Conservation (phyloP, 2,797 vertebrate species). For the Ptychadena robeensis region DNA sequence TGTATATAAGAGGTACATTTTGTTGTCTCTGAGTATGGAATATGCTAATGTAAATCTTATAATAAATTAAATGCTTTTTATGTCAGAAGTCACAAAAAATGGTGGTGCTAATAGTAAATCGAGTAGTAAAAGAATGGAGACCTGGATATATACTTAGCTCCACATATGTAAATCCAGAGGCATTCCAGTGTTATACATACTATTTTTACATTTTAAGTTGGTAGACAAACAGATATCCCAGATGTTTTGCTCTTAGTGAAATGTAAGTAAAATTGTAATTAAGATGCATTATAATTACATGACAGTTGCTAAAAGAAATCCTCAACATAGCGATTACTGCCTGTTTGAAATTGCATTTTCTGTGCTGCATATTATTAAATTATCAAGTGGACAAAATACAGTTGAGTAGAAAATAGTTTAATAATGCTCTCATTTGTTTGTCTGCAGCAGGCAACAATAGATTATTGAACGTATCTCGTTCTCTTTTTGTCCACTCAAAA, state of each 20-base stretch:
- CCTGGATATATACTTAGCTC: not conserved
- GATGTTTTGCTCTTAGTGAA: conserved; percentile 23
- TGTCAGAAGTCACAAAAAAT: no score
- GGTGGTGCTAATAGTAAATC: no score
- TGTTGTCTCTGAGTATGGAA: no score
- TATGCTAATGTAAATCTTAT: no score
- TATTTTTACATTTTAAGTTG: conserved; percentile 12
- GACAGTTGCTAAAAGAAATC: conserved; percentile 13
- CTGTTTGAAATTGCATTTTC: not conserved
- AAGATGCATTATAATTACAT: conserved; percentile 10
- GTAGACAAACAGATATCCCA: conserved; percentile 1
- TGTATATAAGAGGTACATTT: no score
- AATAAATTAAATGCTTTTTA: no score
- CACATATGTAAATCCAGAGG: not conserved
- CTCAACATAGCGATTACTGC: not conserved
- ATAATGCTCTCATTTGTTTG: not conserved
- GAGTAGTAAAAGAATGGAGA: not conserved
- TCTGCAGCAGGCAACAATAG: not conserved
- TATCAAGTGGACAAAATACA: not conserved
- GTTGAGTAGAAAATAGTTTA: not conserved
- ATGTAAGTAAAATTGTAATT: conserved; percentile 17
- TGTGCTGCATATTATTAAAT: no score
- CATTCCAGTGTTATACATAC: not conserved
- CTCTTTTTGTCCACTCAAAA: not conserved
- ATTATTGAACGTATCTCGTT: not conserved